These are phyloP conservation scores for Romanogobio albipinnatus DNA, from an alignment of 2,113 vertebrate species.

Conservation along the genomic window DNA sequence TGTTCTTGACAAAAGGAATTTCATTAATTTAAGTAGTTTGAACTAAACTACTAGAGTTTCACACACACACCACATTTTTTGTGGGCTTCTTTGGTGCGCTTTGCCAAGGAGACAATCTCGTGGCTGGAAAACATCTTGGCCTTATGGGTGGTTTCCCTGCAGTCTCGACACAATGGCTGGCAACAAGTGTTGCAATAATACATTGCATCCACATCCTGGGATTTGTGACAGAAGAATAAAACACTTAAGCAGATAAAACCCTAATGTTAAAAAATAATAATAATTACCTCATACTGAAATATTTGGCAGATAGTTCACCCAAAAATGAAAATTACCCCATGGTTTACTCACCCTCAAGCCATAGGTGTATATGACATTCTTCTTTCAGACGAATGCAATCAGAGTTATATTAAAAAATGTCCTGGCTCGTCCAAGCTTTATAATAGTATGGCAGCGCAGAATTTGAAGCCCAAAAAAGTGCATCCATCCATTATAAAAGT, in stretches of 20 bases:
- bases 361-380: too few relatives aligned
- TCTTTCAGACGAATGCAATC: too few relatives aligned
- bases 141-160: slow-evolving; percentile 88
- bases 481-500: too few relatives aligned
- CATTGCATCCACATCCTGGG: slow-evolving; percentile 85
- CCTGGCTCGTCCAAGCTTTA: too few relatives aligned
- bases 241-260: background rate
- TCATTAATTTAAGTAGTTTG: background rate
- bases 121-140: slow-evolving; percentile 91
- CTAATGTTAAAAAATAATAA: background rate
- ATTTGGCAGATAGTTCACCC: background rate
- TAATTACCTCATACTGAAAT: background rate
- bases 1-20: background rate
- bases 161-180: slow-evolving; percentile 88
- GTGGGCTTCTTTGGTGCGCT: slow-evolving; percentile 88
- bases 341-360: too few relatives aligned
- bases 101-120: slow-evolving; percentile 90
- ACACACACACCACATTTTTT: slow-evolving; percentile 84
- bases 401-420: too few relatives aligned
- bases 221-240: slow-evolving; percentile 6
- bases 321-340: too few relatives aligned
- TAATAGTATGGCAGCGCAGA: too few relatives aligned
- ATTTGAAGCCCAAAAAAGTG: too few relatives aligned
- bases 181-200: slow-evolving; percentile 93
- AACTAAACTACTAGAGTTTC: background rate